Conservation (phyloP, 2,888 invertebrate genomes). For the Agrilus biguttatus region DNA sequence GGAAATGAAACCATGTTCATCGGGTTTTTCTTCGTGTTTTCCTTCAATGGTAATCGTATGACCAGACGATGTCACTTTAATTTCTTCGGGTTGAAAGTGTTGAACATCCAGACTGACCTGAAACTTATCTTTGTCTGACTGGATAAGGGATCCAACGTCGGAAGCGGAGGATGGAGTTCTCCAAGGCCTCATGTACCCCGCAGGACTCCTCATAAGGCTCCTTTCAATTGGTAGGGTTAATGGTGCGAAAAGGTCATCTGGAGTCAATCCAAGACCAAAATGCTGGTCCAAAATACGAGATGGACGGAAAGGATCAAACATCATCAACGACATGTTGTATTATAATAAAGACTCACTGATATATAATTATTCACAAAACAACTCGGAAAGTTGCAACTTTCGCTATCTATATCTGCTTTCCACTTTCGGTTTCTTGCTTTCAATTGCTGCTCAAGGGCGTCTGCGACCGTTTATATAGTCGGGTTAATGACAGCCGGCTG, state of each 20-base stretch:
- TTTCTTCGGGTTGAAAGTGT: constrained; percentile 61
- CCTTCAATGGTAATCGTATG: constrained; percentile 53
- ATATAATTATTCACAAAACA: no score
- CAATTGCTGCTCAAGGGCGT: no score
- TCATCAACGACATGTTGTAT: no score
- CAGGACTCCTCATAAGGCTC: background rate
- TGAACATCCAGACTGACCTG: constrained; percentile 59
- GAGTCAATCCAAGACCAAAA: constrained; percentile 36
- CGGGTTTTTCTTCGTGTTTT: constrained; percentile 60
- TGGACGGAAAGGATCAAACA: constrained; percentile 18
- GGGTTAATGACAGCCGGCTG: no score
- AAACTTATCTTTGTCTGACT: constrained; percentile 48
- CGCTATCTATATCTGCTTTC: no score
- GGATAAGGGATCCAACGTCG: constrained; percentile 38
- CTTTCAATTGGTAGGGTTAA: constrained; percentile 6
- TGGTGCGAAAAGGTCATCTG: constrained; percentile 34
- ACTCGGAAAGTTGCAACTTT: no score
- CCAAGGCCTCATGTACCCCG: constrained; percentile 32
- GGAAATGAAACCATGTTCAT: constrained; percentile 56
- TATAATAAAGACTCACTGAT: no score
- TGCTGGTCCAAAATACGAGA: constrained; percentile 38
- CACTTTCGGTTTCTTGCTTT: no score
- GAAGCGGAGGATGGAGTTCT: constrained; percentile 34
- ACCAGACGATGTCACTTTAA: constrained; percentile 56
- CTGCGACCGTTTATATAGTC: no score